Evolutionary conservation across 2,888 invertebrate genomes (phyloP), one percentile per base, ranked within the genome.

Genomic region (Balanococcus diminutus): DNA sequence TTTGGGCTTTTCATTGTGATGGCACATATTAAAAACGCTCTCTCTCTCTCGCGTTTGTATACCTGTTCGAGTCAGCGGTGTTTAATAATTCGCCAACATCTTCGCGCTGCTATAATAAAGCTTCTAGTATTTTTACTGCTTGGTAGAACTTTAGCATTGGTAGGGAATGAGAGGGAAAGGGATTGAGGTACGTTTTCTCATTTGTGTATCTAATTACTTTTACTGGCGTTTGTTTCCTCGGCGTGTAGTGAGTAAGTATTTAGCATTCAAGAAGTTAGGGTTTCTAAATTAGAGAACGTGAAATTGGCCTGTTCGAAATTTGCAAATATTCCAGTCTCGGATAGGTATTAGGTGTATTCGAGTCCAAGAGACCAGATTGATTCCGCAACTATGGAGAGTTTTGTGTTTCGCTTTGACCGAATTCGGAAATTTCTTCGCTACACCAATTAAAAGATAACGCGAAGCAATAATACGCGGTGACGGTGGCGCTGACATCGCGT

Each of bases 401-500:
- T n/a, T n/a, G n/a, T n/a, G n/a, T 56, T 56, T 56, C 56, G 22
- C 56, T 56, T 56, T 56, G 56, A 56, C 56, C 22, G 56, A 42
- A 11, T 2, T 42, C n/a, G n/a, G 14, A 56, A 56, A 22, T 67
- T 28, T 28, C 5, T 4, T 67, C 28, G 4, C 14, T 28, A 67
- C 28, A 67, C 67, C 67, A 67, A 67, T 67, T 67, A 67, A 67
- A 67, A 67, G 67, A 67, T 67, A 67, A 67, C 67, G 28, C 67
- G 67, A 67, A 67, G 67, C 67, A 67, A 67, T 67, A 67, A 31
- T n/a, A n/a, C 56, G 9, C 9, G n/a, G 22, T 36, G 36, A 36
- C 36, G 36, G 8, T 14, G 14, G 14, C 46, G 14, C 25, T 19
- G 67, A 28, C 67, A 14, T 46, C 8, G 46, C 14, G 25, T 67